A percentile compares a stretch with the other conserved stretches of the same genome.
Evolutionary conservation across 2,888 invertebrate genomes (phyloP).

Genomic region (Tipula confusa): DNA sequence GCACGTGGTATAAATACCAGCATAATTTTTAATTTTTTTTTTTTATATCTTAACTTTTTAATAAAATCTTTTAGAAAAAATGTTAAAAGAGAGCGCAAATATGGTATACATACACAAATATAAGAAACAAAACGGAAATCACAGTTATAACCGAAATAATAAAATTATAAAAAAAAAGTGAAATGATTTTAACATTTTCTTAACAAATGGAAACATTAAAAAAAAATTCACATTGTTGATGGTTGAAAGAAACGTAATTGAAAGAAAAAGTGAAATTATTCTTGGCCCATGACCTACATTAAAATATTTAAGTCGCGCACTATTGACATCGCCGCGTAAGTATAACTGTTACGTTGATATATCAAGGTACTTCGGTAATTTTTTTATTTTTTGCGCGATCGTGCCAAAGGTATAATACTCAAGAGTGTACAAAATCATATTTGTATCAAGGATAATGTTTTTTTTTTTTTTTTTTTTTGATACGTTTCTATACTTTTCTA

Average conservation of each 20-base stretch:
- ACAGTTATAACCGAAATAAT: background rate
- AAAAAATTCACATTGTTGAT: background rate
- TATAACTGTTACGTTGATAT: background rate
- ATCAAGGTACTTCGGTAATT: background rate
- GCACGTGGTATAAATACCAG: background rate
- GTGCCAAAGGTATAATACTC: background rate
- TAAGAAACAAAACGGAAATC: background rate
- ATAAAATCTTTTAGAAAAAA: background rate
- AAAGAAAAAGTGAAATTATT: slow-evolving; percentile 20
- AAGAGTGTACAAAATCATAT: background rate
- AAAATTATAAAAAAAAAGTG: background rate
- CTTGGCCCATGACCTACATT: background rate
- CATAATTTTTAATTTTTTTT: background rate
- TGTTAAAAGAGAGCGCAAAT: background rate
- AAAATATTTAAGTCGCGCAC: background rate
- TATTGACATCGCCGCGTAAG: background rate
- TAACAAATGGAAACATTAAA: background rate
- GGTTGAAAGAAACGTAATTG: background rate
- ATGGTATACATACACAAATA: no score
- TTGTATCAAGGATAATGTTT: background rate
- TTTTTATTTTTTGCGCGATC: background rate
- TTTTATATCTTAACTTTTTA: background rate
- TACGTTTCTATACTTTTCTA: no score
- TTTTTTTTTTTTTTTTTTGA: no score
- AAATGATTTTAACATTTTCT: background rate